A percentile compares a stretch with the other conserved stretches of the same genome.
phyloP scores from a whole-genome alignment of 92 coral and sea anemone species.

The Actinernus sp. region DNA sequence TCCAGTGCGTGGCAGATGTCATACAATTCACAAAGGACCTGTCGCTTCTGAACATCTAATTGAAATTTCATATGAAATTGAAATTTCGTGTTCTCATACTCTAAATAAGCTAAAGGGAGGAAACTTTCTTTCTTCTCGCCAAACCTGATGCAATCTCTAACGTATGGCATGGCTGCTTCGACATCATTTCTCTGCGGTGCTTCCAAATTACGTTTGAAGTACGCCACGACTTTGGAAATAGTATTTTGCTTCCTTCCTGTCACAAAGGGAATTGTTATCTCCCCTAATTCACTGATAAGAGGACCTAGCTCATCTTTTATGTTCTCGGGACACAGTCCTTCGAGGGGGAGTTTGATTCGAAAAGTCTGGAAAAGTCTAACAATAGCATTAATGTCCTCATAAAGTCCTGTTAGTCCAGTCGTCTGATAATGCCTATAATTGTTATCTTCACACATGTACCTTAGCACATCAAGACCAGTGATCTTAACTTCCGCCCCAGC shows the following conservation, averaged over 20 bases:
- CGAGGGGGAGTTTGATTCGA: constrained; percentile 21
- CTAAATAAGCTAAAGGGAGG: too few species aligned
- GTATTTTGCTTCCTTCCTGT: constrained; percentile 1
- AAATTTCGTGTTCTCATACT: too few species aligned
- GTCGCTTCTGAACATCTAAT: too few species aligned
- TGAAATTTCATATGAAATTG: too few species aligned
- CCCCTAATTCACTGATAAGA: constrained; percentile 19
- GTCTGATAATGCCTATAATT: neutral
- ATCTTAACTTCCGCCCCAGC: neutral
- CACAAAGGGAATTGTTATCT: constrained; percentile 23
- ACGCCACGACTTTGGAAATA: constrained; percentile 13
- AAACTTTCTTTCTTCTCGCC: too few species aligned
- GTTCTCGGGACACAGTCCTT: constrained; percentile 17
- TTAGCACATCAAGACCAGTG: constrained; percentile 39
- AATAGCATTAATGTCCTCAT: neutral
- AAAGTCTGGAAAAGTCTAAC: constrained; percentile 13
- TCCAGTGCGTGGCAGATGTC: too few species aligned
- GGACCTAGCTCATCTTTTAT: constrained; percentile 16
- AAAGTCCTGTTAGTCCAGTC: neutral
- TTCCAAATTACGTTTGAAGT: too few species aligned
- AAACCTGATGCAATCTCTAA: too few species aligned
- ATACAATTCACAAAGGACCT: too few species aligned
- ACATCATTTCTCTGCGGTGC: too few species aligned
- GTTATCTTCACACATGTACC: constrained; percentile 21
- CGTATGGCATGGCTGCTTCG: too few species aligned